Evolutionary conservation across 2,113 vertebrate species (phyloP).

Genomic region (Bambusicola thoracicus): DNA sequence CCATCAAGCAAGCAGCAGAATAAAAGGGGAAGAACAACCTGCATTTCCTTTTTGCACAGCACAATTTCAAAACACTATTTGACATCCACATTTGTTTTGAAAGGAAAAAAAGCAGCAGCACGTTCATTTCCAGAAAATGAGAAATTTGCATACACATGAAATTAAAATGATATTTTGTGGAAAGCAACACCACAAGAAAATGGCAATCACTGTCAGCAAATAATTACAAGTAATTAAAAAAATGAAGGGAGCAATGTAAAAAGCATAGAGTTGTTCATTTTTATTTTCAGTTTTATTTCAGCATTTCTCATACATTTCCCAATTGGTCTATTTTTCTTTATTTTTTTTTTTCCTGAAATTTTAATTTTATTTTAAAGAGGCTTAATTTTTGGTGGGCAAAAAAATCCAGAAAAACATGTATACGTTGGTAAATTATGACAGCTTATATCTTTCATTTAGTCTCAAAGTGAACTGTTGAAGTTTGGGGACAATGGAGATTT

Average conservation of each 20-base stretch:
- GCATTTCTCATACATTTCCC: background rate
- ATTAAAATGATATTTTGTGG: background rate
- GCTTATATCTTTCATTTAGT: background rate
- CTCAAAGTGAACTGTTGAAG: background rate
- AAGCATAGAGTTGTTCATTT: background rate
- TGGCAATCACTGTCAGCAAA: background rate
- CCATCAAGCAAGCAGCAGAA: background rate
- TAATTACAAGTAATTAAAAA: background rate
- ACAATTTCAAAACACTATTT: background rate
- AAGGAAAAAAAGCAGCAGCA: background rate
- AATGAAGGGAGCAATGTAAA: rapidly evolving
- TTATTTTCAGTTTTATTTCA: background rate
- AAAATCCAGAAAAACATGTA: background rate
- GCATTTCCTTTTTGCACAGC: background rate
- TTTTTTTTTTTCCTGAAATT: background rate
- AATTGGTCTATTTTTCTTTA: background rate
- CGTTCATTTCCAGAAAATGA: background rate
- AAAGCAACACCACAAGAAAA: background rate
- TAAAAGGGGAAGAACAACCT: background rate
- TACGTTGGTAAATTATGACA: background rate
- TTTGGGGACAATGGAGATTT: background rate
- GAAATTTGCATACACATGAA: background rate
- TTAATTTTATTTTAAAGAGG: background rate
- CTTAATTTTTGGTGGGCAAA: background rate
- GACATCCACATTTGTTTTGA: background rate